phyloP scores from a whole-genome alignment of 2,113 vertebrate species.

The Nerophis ophidion region DNA sequence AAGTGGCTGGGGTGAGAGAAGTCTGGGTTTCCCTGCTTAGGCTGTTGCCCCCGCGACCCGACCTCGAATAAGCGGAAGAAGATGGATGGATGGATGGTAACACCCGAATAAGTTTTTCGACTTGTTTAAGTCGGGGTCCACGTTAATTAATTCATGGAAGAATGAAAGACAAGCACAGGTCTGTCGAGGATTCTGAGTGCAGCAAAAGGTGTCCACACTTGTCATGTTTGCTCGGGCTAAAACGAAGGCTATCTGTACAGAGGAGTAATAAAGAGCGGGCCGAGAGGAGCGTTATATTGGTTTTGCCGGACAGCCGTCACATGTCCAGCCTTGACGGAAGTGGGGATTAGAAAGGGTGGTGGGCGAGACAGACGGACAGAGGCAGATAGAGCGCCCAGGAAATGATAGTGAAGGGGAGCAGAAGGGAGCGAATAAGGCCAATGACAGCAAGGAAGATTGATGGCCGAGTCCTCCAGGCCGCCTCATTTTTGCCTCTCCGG shows the following conservation, averaged over 20 bases:
- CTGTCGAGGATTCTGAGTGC: slow-evolving; percentile 45
- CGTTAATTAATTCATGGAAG: no score
- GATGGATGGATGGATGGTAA: no score
- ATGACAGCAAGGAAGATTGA: slow-evolving; percentile 57
- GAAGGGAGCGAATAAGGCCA: slow-evolving; percentile 26
- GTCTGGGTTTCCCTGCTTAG: no score
- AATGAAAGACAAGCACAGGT: slow-evolving; percentile 27
- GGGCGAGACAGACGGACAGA: slow-evolving; percentile 24
- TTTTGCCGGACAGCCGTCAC: slow-evolving; percentile 39
- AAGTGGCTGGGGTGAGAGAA: no score
- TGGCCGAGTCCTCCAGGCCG: slow-evolving; percentile 52
- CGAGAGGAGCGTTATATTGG: slow-evolving; percentile 39
- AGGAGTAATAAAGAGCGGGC: slow-evolving; percentile 43
- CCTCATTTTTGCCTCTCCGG: slow-evolving; percentile 41
- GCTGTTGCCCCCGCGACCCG: no score
- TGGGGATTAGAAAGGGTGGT: slow-evolving; percentile 45
- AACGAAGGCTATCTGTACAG: slow-evolving; percentile 45
- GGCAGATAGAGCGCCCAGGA: slow-evolving; percentile 42
- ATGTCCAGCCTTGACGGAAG: slow-evolving; percentile 38
- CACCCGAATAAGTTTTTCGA: no score
- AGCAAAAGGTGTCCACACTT: slow-evolving; percentile 29
- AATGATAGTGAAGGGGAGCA: slow-evolving; percentile 44
- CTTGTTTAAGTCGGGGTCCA: no score
- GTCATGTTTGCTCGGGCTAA: no score
- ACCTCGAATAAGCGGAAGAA: no score